A percentile compares a stretch with the other conserved stretches of the same genome.
phyloP scores from a whole-genome alignment of 2,113 vertebrate genomes.

The Trinectes maculatus region DNA sequence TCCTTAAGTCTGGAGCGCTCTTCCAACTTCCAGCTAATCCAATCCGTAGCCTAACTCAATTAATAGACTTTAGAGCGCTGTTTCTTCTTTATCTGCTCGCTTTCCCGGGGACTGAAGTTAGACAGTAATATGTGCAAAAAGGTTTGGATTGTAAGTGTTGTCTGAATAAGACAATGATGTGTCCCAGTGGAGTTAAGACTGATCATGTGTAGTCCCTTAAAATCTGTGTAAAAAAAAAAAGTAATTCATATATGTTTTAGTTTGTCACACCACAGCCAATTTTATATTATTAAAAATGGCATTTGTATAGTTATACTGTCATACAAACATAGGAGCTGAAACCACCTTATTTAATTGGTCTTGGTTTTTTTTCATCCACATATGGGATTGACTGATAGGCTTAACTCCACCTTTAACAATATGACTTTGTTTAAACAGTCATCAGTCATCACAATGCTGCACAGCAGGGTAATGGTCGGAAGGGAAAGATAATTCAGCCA shows the following conservation, averaged over 20 bases:
- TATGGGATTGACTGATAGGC: no score
- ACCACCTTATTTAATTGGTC: no score
- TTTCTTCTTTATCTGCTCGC: slow-evolving; percentile 75
- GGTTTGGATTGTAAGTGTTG: slow-evolving; percentile 58
- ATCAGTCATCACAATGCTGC: no score
- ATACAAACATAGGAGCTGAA: no score
- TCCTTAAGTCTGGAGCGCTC: slow-evolving; percentile 71
- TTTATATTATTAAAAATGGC: neutral
- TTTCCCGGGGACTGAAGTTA: slow-evolving; percentile 63
- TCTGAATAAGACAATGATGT: slow-evolving; percentile 69
- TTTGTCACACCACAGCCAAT: neutral
- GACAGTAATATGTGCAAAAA: slow-evolving; percentile 66
- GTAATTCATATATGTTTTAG: neutral
- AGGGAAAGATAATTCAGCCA: no score
- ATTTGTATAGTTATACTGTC: no score
- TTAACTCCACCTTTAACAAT: no score
- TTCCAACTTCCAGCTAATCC: slow-evolving; percentile 76
- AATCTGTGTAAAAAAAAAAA: neutral
- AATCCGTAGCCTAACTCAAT: slow-evolving; percentile 75
- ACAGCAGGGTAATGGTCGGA: neutral
- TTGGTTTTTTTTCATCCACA: no score
- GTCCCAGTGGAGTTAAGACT: slow-evolving; percentile 62
- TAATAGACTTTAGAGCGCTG: slow-evolving; percentile 76
- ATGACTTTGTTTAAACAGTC: no score
- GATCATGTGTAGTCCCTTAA: slow-evolving; percentile 70